Conservation (phyloP, 2,113 vertebrate genomes). For the Syngnathoides biaculeatus region DNA sequence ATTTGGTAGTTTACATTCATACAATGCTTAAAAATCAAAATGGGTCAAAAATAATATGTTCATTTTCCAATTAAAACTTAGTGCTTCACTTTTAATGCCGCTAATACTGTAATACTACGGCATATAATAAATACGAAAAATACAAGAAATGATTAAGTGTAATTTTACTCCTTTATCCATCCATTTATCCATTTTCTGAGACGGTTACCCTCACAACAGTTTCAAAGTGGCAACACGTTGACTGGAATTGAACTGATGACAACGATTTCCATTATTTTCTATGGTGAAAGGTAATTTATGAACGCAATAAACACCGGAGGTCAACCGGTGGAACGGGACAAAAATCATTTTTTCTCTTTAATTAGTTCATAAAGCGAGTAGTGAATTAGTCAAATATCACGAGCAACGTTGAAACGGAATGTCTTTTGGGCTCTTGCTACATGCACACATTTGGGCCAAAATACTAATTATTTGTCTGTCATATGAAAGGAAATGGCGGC, state of each 20-base stretch:
- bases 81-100: too few relatives aligned
- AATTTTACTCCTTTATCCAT: too few relatives aligned
- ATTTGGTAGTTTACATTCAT: too few relatives aligned
- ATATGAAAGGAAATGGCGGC: constrained; percentile 32
- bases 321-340: neutral
- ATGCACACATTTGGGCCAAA: constrained; percentile 22
- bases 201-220: too few relatives aligned
- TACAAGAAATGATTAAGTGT: too few relatives aligned
- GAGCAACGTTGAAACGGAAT: constrained; percentile 7
- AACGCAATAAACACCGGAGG: neutral
- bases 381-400: constrained; percentile 4
- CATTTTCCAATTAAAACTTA: too few relatives aligned
- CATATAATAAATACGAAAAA: too few relatives aligned
- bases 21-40: too few relatives aligned
- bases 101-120: too few relatives aligned
- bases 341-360: neutral
- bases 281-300: neutral
- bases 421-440: constrained; percentile 15
- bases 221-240: too few relatives aligned
- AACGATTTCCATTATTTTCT: neutral
- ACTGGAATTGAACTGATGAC: neutral
- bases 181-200: too few relatives aligned
- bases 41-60: too few relatives aligned
- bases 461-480: constrained; percentile 32
- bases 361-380: constrained; percentile 9